Evolutionary conservation across 1,140 invertebrate genomes (phyloP).

Genomic region (Sesamia nonagrioides): DNA sequence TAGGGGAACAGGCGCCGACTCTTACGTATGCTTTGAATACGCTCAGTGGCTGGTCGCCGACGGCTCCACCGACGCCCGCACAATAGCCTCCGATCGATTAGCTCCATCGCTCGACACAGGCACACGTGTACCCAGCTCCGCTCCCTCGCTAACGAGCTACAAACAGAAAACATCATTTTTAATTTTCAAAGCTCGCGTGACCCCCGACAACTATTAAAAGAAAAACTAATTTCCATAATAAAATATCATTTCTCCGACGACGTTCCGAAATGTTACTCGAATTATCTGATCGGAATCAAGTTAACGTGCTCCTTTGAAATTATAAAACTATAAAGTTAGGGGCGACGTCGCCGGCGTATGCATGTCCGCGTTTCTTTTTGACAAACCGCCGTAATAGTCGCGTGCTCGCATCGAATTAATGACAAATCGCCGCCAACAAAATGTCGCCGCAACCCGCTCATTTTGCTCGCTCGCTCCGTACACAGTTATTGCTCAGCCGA

Average conservation of each 20-base stretch:
- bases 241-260: slow-evolving; percentile 73
- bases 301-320: slow-evolving; percentile 82
- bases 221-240: slow-evolving; percentile 85
- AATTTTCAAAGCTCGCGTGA: slow-evolving; percentile 78
- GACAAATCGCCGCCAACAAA: slow-evolving; percentile 71
- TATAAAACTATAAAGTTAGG: slow-evolving; percentile 82
- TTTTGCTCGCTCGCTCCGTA: slow-evolving; percentile 68
- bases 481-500: slow-evolving; percentile 68
- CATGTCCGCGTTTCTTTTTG: slow-evolving; percentile 80
- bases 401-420: slow-evolving; percentile 82
- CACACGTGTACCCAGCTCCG: slow-evolving; percentile 50
- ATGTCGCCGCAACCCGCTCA: slow-evolving; percentile 79
- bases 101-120: slow-evolving; percentile 65
- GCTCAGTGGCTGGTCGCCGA: slow-evolving; percentile 52
- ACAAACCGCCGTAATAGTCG: slow-evolving; percentile 81
- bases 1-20: slow-evolving; percentile 76
- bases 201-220: slow-evolving; percentile 78
- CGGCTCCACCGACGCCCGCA: slow-evolving; percentile 55
- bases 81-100: slow-evolving; percentile 82
- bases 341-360: slow-evolving; percentile 77
- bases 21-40: slow-evolving; percentile 82
- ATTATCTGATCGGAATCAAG: slow-evolving; percentile 83
- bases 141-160: slow-evolving; percentile 70
- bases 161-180: slow-evolving; percentile 72
- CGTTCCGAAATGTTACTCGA: slow-evolving; percentile 65